phyloP scores from a whole-genome alignment of 2,888 invertebrate genomes.

The Trachelus tabidus region DNA sequence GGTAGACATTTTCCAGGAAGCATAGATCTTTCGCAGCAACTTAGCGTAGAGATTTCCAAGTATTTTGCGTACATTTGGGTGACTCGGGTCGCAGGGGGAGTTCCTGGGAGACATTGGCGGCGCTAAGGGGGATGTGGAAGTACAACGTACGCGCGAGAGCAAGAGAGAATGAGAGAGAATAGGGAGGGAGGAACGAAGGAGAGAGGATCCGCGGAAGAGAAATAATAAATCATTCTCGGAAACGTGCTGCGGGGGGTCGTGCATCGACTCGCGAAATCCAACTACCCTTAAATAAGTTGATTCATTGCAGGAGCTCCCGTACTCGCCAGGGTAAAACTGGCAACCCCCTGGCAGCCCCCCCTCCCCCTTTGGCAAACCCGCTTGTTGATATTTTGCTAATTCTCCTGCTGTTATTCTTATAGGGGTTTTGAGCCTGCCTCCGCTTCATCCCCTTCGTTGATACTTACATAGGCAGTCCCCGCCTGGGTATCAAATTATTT shows the following conservation, averaged over 20 bases:
- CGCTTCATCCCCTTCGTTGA: background rate
- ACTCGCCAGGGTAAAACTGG: conserved; percentile 36
- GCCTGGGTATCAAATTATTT: background rate
- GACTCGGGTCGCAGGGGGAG: conserved; percentile 27
- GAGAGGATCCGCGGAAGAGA: conserved; percentile 44
- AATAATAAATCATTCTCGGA: conserved; percentile 54
- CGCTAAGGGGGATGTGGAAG: conserved; percentile 23
- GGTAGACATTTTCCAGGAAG: background rate
- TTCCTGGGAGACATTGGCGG: conserved; percentile 18
- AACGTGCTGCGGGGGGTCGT: conserved; percentile 50
- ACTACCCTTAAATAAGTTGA: conserved; percentile 66
- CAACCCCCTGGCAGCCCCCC: conserved; percentile 12
- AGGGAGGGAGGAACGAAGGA: conserved; percentile 25
- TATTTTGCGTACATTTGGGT: conserved; percentile 56
- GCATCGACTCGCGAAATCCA: conserved; percentile 65
- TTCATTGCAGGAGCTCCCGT: conserved; percentile 57
- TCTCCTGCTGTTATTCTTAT: conserved; percentile 45
- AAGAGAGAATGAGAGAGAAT: conserved; percentile 19
- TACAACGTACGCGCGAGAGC: conserved; percentile 18
- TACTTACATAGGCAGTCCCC: background rate
- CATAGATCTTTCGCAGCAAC: background rate
- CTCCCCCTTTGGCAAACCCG: conserved; percentile 12
- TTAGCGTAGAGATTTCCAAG: conserved; percentile 30
- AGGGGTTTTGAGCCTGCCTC: background rate
- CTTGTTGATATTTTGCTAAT: conserved; percentile 60